Percentiles rank a stretch among this genome's conserved stretches.
Evolutionary conservation across 2,113 vertebrate species (phyloP).

Genomic region (Phoenicopterus ruber): DNA sequence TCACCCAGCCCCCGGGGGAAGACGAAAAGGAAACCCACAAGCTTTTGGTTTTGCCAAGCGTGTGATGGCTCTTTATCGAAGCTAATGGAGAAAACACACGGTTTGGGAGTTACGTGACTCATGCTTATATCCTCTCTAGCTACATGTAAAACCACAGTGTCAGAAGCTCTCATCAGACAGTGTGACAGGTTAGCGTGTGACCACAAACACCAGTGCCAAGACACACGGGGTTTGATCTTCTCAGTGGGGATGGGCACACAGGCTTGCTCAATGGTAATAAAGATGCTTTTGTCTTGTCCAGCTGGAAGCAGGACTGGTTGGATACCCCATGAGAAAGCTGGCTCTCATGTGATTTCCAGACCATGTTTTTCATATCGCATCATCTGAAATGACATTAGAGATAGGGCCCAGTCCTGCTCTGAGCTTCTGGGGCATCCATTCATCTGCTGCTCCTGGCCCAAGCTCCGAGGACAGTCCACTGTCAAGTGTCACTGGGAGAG

Average conservation of each 20-base stretch:
- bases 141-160: background rate
- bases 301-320: background rate
- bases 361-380: background rate
- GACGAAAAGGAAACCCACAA: background rate
- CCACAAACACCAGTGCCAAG: background rate
- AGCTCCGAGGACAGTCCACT: background rate
- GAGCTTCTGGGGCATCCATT: background rate
- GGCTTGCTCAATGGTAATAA: background rate
- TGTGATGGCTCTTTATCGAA: background rate
- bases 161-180: background rate
- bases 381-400: background rate
- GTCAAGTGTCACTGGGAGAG: background rate
- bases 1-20: background rate
- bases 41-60: background rate
- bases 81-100: background rate
- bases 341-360: slow-evolving; percentile 15
- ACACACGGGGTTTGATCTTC: background rate
- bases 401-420: background rate
- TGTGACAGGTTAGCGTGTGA: slow-evolving; percentile 24
- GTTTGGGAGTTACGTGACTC: background rate
- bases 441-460: background rate
- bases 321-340: background rate
- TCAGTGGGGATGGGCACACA: background rate
- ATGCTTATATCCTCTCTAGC: background rate
- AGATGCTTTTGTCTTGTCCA: slow-evolving; percentile 34